Evolutionary conservation across 2,113 vertebrate species (phyloP).

Genomic region (Clarias magur): DNA sequence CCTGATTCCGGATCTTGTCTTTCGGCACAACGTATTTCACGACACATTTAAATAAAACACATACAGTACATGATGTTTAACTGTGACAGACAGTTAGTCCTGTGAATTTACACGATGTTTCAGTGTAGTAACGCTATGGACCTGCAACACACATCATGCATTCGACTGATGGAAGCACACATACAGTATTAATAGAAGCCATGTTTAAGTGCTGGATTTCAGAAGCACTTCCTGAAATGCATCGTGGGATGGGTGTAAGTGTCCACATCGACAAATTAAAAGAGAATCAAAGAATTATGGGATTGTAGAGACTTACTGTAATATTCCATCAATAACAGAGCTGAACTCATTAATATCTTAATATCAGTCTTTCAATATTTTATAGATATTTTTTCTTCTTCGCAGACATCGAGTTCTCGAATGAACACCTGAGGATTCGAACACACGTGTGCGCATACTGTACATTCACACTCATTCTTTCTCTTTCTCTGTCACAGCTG

Average conservation of each 20-base stretch:
- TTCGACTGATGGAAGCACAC: conserved; percentile 50
- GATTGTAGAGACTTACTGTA: conserved; percentile 61
- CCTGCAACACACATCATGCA: conserved; percentile 63
- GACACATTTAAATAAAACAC: not conserved
- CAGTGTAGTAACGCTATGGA: conserved; percentile 33
- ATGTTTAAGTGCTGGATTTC: conserved; percentile 59
- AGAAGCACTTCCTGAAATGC: conserved; percentile 69
- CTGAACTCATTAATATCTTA: not conserved
- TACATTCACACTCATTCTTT: too few species aligned
- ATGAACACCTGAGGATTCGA: not conserved
- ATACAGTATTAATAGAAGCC: conserved; percentile 27
- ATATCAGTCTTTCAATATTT: not conserved
- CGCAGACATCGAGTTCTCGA: not conserved
- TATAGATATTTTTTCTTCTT: not conserved
- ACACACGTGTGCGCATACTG: not conserved
- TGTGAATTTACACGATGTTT: not conserved
- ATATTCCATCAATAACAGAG: conserved; percentile 15
- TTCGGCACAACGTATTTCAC: conserved; percentile 1
- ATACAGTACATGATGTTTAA: not conserved
- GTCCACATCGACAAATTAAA: conserved; percentile 56
- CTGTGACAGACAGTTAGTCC: conserved; percentile 24
- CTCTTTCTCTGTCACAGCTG: not conserved
- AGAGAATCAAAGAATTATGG: conserved; percentile 55
- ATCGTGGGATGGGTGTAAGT: conserved; percentile 75
- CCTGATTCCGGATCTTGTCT: conserved; percentile 10